Evolutionary conservation across 2,888 invertebrate species (phyloP), one percentile per base, ranked within the genome.

Genomic region (Drosophila villosipedis): DNA sequence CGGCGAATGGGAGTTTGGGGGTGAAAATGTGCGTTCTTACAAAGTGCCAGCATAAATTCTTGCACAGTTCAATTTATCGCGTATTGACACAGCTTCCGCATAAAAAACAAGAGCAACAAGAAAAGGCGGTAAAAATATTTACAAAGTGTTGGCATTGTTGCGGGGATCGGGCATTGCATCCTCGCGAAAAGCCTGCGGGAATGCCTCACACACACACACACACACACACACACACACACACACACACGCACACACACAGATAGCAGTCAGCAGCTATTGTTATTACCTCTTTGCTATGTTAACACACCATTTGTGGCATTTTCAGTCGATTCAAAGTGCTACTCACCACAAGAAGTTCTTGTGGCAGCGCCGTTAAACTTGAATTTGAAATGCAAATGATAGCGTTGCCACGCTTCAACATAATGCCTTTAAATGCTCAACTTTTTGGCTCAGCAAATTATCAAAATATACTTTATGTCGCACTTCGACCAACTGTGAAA

Each of bases 251-350:
- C 68, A 67, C 57, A 66, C 53, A 62, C 53, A 63, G 70, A 70
- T 62, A 69, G 58, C 68, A 76, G 82, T 70, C 53, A 60, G 72
- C 65, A 43, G 72, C 73, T 68, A 84, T 87, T 89, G 89, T 87
- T 89, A 87, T 89, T 84, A 89, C 89, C 87, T 89, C 87, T 87
- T 87, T 87, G 87, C 80, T 87, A 83, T 87, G 89, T 87, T 87
- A 87, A 83, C 87, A 86, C 89, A 65, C 84, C 89, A 87, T 87
- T 87, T 89, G 84, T 74, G 89, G 87, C 73, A 84, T 81, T 86
- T 78, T 61, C 80, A 80, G 84, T 83, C 80, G 73, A 76, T 73
- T 79, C 81, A 75, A 59, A 69, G 80, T 72, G 75, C 63, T 76
- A 59, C 37, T 33, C 60, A 30, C 57, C 37, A 41, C 22, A 22